These are phyloP conservation scores for Metaphire vulgaris DNA, from an alignment of 1,140 invertebrate genomes.

Conservation along the genomic window DNA sequence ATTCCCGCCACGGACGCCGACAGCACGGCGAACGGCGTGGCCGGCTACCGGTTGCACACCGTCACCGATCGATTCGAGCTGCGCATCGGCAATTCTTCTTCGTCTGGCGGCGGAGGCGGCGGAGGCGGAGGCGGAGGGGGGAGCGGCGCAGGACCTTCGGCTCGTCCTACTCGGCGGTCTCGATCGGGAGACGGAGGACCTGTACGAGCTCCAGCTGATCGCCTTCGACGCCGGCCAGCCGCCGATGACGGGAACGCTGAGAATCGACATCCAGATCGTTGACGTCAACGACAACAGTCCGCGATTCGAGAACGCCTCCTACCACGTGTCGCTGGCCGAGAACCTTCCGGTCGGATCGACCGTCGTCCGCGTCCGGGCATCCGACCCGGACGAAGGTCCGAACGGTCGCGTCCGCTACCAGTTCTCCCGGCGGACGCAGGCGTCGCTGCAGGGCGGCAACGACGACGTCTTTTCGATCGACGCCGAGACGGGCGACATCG, in stretches of 20 bases:
- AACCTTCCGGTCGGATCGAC: constrained; percentile 36
- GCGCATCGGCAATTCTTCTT: neutral
- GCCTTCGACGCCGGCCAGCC: constrained; percentile 28
- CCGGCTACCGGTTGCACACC: neutral
- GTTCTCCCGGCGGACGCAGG: constrained; percentile 59
- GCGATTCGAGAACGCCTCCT: constrained; percentile 14
- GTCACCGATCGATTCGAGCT: constrained; percentile 20
- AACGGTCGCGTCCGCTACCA: constrained; percentile 61
- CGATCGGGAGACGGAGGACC: constrained; percentile 21
- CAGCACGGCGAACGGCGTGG: neutral
- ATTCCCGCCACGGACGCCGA: constrained; percentile 1
- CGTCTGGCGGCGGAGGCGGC: neutral
- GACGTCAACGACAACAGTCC: constrained; percentile 29
- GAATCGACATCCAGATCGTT: constrained; percentile 20
- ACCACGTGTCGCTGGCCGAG: constrained; percentile 24
- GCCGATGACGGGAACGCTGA: constrained; percentile 10
- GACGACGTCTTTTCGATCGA: constrained; percentile 15
- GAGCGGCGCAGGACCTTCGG: constrained; percentile 9
- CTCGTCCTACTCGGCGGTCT: constrained; percentile 18
- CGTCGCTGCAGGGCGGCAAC: constrained; percentile 5
- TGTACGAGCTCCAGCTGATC: constrained; percentile 22
- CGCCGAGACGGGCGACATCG: neutral
- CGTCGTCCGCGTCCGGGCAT: constrained; percentile 64
- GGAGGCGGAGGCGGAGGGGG: no score
- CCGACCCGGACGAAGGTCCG: constrained; percentile 64